Conservation (phyloP, 2,888 invertebrate species). For the Melanargia galathea region DNA sequence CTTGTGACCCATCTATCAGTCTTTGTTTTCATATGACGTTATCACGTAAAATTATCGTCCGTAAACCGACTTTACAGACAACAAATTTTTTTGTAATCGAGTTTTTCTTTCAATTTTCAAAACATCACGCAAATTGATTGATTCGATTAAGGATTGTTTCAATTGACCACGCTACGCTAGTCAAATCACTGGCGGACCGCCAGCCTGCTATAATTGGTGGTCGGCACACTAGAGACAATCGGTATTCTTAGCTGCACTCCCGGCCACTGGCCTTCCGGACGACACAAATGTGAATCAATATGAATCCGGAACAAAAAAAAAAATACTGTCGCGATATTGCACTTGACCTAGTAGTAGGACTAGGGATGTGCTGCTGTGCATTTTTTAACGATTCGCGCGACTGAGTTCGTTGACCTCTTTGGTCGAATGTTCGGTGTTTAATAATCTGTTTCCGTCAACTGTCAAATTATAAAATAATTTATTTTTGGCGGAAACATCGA, state of each 20-base stretch:
- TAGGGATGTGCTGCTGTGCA: conserved; percentile 49
- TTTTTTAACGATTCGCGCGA: conserved; percentile 43
- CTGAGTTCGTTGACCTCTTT: conserved; percentile 55
- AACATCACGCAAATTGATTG: conserved; percentile 54
- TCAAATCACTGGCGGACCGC: conserved; percentile 85
- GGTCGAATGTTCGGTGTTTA: conserved; percentile 31
- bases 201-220: conserved; percentile 95
- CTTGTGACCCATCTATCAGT: too few relatives aligned
- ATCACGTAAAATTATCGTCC: too few relatives aligned
- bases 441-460: conserved; percentile 27
- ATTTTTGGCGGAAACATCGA: neutral
- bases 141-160: conserved; percentile 71
- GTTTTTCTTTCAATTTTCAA: neutral
- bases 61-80: too few relatives aligned
- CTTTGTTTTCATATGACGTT: too few relatives aligned
- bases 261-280: conserved; percentile 75
- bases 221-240: conserved; percentile 83
- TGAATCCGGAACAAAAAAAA: conserved; percentile 62
- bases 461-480: conserved; percentile 15
- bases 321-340: conserved; percentile 59
- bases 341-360: conserved; percentile 74
- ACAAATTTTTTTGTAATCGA: neutral
- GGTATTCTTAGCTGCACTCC: conserved; percentile 86
- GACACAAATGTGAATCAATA: conserved; percentile 46
- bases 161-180: conserved; percentile 62